Conservation (phyloP, 2,113 vertebrate species). For the Stegostoma tigrinum region DNA sequence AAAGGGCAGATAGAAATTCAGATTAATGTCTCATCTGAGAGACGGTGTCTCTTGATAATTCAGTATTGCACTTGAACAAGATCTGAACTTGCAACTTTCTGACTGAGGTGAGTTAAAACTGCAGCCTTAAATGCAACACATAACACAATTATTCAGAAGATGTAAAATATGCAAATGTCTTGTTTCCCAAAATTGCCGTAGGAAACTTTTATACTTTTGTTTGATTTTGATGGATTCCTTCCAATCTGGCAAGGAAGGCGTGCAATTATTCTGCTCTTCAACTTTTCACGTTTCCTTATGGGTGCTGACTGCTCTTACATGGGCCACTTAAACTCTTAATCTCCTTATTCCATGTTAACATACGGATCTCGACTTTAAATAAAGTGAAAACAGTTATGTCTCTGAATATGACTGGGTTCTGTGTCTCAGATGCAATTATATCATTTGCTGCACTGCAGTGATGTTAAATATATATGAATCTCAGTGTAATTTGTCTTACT, state of each 20-base stretch:
- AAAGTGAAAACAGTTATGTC: background rate
- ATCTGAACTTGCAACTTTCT: too few relatives aligned
- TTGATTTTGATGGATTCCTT: background rate
- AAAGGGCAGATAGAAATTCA: too few relatives aligned
- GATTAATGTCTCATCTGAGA: too few relatives aligned
- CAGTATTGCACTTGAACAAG: too few relatives aligned
- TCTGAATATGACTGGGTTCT: background rate
- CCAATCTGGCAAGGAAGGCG: background rate
- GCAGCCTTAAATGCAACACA: background rate
- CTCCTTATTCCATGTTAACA: background rate
- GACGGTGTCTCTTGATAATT: too few relatives aligned
- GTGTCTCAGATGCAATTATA: background rate
- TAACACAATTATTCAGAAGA: background rate
- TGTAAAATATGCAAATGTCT: background rate
- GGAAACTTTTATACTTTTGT: background rate
- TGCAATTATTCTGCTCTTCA: background rate
- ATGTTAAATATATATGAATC: background rate
- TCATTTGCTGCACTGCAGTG: background rate
- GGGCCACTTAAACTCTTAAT: background rate
- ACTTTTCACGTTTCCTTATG: background rate
- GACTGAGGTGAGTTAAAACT: too few relatives aligned
- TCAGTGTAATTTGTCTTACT: background rate
- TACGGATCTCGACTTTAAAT: background rate
- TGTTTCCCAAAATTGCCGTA: background rate
- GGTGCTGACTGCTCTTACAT: background rate